Conservation (phyloP, 2,113 vertebrate species). For the Nyctereutes procyonoides region DNA sequence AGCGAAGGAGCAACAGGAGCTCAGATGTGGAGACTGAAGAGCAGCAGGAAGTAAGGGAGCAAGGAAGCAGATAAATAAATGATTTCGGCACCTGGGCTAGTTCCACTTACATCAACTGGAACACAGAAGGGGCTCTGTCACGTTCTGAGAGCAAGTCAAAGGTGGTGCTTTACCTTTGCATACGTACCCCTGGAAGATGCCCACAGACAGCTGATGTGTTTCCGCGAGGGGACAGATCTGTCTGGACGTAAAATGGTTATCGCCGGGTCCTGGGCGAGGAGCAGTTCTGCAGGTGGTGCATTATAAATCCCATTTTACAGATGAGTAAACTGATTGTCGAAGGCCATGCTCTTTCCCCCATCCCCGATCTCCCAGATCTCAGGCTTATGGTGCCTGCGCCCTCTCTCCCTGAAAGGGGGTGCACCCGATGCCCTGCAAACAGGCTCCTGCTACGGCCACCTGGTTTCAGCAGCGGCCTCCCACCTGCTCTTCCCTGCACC, state of each 20-base stretch:
- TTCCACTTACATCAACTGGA: background rate
- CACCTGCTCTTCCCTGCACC: background rate
- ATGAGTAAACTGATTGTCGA: background rate
- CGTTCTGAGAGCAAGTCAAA: background rate
- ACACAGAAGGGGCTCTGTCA: background rate
- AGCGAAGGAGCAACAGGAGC: background rate
- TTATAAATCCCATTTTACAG: conserved; percentile 12
- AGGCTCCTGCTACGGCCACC: background rate
- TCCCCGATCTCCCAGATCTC: background rate
- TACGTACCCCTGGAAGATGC: background rate
- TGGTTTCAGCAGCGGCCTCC: background rate
- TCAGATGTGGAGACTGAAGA: background rate
- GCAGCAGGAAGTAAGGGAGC: background rate
- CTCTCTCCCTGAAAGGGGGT: background rate
- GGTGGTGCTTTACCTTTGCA: background rate
- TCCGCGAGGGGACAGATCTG: background rate
- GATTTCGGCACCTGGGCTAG: background rate
- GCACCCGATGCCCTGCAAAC: background rate
- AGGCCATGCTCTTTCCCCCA: background rate
- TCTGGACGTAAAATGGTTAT: background rate
- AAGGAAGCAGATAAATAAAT: background rate
- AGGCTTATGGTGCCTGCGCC: background rate
- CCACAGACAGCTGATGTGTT: background rate
- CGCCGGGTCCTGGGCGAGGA: background rate
- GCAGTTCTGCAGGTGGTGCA: background rate